phyloP scores from a whole-genome alignment of 2,888 invertebrate genomes.

The Sesia bembeciformis region DNA sequence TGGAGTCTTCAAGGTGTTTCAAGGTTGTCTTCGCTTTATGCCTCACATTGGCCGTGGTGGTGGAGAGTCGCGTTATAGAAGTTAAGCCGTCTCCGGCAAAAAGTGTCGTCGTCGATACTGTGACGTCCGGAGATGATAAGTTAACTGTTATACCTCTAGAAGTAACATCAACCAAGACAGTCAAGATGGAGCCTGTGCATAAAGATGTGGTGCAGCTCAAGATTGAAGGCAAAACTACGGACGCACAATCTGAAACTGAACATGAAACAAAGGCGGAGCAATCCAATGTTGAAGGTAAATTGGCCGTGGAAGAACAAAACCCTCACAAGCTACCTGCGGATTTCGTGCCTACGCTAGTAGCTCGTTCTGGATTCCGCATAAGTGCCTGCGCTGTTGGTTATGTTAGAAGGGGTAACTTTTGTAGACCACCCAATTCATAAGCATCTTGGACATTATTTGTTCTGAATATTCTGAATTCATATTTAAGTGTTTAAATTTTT shows the following conservation, averaged over 20 bases:
- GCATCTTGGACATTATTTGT: neutral
- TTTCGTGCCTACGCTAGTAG: conserved; percentile 9
- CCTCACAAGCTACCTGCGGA: neutral
- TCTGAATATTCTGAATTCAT: too few species aligned
- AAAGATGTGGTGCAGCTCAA: neutral
- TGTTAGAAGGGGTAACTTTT: conserved; percentile 15
- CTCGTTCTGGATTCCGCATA: conserved; percentile 13
- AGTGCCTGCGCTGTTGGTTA: conserved; percentile 22
- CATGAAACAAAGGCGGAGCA: neutral
- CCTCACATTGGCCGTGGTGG: conserved; percentile 11
- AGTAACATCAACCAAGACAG: neutral
- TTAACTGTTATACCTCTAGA: neutral
- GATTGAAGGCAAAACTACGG: neutral
- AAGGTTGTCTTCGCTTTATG: conserved; percentile 13
- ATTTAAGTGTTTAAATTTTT: too few species aligned
- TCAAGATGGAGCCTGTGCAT: neutral
- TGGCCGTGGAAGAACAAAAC: neutral
- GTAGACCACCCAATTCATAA: conserved; percentile 15
- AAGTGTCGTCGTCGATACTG: neutral
- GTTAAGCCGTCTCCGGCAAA: neutral
- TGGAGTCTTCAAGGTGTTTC: neutral
- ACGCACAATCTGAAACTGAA: neutral
- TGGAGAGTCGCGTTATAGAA: conserved; percentile 12
- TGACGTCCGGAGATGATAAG: neutral
- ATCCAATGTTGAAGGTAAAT: too few species aligned